Evolutionary conservation across 2,888 invertebrate genomes (phyloP), one percentile per base, ranked within the genome.

Genomic region (Eustalomyia histrio): DNA sequence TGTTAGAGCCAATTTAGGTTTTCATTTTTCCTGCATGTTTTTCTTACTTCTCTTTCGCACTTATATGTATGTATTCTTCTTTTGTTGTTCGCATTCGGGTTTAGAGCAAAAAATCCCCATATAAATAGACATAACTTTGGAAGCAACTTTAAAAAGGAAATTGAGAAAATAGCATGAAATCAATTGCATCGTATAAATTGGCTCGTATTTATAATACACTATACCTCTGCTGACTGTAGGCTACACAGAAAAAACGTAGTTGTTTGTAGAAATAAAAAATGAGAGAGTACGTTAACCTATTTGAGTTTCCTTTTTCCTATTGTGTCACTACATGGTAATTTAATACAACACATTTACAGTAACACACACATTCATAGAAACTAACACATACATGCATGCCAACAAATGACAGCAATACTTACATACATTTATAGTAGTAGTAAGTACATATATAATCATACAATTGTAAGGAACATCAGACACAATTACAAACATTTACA

Each of bases 211-310:
- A 21, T 21, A 21, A 3, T 21, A 21, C 21, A 21, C 4, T 21
- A 21, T 21, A 21, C 21, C 21, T 21, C 21, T 21, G 7, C 29
- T 29, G 3, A n/a, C 5, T 21, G 57, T 50, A 58, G 50, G 39
- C n/a, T 53, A 52, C 5, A 63, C 18, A 65, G 7, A 29, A 24
- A 47, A 39, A 35, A 39, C 16, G 33, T 33, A 16, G 14, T 16
- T n/a, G 14, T 33, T 57, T n/a, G n/a, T 47, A 57, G 16, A 7
- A 29, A 7, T 29, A 29, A 57, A 16, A 57, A 29, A 33, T 29
- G 29, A 53, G 12, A 74, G 69, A 75, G 83, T 83, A 65, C 83
- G 65, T 83, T 83, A 80, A 83, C 83, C 78, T 81, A 72, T 83
- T 83, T 80, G 76, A 53, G 61, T 74, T 78, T 60, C 57, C 35